Base-by-base conservation (phyloP, 2,797 vertebrate genomes). In the Macroramphosus scolopax region DNA sequence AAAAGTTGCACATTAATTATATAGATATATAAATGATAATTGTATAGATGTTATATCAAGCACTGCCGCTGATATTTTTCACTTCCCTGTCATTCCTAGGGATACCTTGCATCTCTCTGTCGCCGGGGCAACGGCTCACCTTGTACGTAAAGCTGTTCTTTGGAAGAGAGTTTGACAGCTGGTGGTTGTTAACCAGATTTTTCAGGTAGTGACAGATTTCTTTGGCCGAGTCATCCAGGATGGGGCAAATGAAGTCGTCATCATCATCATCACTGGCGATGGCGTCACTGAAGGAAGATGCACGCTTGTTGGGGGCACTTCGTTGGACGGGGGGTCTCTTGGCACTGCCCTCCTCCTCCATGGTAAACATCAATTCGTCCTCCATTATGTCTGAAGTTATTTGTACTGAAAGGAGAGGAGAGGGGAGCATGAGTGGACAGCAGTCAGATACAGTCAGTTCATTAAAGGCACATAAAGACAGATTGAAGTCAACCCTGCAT, bases 281-380 rank as follows among this genome's bases (percentile, higher is more conserved):
- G 28, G 72, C 51, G 1, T 90, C 90, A 6, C 83, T 80, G 15
- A 80, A 74, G 2, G 78, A 88, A 11, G 67, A 67, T 1, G 51
- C 17, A 13, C 70, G 55, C 5, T 73, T 54, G 12, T 45, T 40
- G 29, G 44, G 37, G 44, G 30, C 26, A 6, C 26, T 37, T 4
- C 22, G 53, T 7, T 75, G 62, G 15, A 30, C 28, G 0, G 68
- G 46, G 33, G 78, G 46, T 0, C 82, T 72, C 46, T 56, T 82
- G 66, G 74, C 46, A 17, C 89, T 92, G 49, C 89, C 90, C 26
- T 95, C 87, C 32, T 94, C 94, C 84, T 98, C 96, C 92, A 99
- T 92, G 54, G 77, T 81, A 56, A 99, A 99, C 85, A 99, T 97
- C 50, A 99, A 88, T 37, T 99, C 96, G 12, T 97, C 94, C 0